Conservation (phyloP, 2,797 vertebrate species). For the Falco columbarius region DNA sequence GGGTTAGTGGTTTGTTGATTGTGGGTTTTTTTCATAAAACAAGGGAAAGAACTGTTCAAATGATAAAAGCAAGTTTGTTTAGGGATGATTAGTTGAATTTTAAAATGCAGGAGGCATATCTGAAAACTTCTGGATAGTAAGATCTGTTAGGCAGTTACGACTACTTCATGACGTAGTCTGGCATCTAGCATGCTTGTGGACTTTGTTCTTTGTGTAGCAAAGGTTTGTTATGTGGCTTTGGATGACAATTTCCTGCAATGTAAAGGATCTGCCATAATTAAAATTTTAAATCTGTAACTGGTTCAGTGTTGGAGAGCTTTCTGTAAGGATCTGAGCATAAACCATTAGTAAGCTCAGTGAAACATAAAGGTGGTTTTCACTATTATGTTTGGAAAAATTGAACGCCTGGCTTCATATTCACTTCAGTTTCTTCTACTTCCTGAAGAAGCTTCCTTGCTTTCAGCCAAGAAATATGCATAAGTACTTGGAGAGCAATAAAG, state of each 20-base stretch:
- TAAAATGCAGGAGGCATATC: background rate
- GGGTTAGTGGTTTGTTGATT: background rate
- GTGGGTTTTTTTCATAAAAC: background rate
- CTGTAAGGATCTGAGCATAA: background rate
- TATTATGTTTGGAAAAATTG: background rate
- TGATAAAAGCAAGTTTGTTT: background rate
- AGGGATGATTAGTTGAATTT: background rate
- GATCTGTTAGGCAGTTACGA: background rate
- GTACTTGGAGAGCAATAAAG: background rate
- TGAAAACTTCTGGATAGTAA: background rate
- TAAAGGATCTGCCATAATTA: background rate
- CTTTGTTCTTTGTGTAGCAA: background rate
- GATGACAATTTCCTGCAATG: background rate
- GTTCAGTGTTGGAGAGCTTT: background rate
- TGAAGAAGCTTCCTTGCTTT: background rate
- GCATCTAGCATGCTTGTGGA: too few relatives aligned
- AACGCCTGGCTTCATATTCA: background rate
- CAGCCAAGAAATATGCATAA: background rate
- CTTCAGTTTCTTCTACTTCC: background rate
- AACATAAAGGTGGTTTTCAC: background rate
- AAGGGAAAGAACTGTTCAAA: background rate
- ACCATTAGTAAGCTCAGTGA: background rate
- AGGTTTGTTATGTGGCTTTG: background rate
- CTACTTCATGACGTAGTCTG: background rate
- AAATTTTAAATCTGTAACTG: background rate